Base-by-base conservation (phyloP, 1,140 invertebrate species). In the Drosophila busckii region DNA sequence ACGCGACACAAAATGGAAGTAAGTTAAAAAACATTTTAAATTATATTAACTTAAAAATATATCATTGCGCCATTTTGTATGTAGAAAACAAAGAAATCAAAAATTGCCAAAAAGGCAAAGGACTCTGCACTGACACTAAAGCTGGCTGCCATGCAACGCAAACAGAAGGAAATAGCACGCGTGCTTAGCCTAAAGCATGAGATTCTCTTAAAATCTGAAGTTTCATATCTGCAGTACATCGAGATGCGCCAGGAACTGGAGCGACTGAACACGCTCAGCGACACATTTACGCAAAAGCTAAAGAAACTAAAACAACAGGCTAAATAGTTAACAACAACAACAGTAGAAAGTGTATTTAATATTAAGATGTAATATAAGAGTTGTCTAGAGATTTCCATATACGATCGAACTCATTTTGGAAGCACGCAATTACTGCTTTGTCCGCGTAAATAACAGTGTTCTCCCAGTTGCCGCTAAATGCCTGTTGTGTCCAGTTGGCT, bases 191-290 rank as follows among this genome's bases (percentile, higher is more conserved):
- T 85, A 0, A 85, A 85, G 10, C 60, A 60, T 12, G 78, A 65
- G 4, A 73, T 85, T 2, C 25, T 85, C 1, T 8, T 84, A 0
- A 84, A 75, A 29, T 68, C 70, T 0, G 63, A 41, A 16, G 40
- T 85, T 2, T 80, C 83, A 10, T 85, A 85, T 22, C 19, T 85
- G 25, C 83, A 85, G 37, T 85, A 83, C 10, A 32, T 52, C n/a
- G 83, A 85, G 20, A 54, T 83, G 4, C 49, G 69, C 0, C 61
- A 55, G 0, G 83, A 85, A 5, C 22, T 85, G 1, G 69, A 73
- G 2, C 50, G 83, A 3, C 34, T 85, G 0, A 49, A 66, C 45
- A 44, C 41, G 1, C 10, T 85, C 0, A 80, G 63, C 13, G 71
- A 80, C 1, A 59, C 53, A 4, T 80, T 83, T 26, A 29, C 12